A percentile compares a stretch with the other conserved stretches of the same genome.
These are phyloP conservation scores for Mormoops blainvillei DNA, from an alignment of 2,113 vertebrate species.

Conservation along the genomic window DNA sequence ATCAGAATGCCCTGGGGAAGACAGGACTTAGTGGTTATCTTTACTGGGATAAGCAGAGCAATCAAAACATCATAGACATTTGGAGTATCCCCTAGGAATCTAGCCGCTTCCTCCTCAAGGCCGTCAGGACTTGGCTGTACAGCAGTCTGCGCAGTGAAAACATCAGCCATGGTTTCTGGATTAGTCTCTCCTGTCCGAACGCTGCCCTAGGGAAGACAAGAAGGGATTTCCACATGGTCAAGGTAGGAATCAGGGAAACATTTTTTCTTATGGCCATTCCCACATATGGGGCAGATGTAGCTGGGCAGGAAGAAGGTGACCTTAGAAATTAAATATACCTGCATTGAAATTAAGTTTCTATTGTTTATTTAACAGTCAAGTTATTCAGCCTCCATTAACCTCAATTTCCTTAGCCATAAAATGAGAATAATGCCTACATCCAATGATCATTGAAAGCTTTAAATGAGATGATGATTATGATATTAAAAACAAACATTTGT, in stretches of 20 bases:
- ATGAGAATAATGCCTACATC: neutral
- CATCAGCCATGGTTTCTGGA: neutral
- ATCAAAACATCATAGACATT: constrained; percentile 13
- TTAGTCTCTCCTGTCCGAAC: neutral
- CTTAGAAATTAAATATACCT: neutral
- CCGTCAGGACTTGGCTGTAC: neutral
- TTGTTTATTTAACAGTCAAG: neutral
- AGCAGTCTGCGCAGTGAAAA: neutral
- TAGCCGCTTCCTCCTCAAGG: neutral
- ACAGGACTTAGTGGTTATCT: neutral
- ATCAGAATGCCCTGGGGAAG: constrained; percentile 10
- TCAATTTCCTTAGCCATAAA: neutral
- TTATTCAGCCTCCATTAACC: neutral
- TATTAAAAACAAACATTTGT: constrained; percentile 5
- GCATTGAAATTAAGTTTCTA: neutral
- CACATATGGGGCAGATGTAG: neutral
- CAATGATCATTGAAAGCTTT: neutral
- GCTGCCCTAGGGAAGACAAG: neutral
- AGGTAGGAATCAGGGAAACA: neutral
- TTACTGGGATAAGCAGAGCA: neutral
- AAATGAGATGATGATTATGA: neutral
- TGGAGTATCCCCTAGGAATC: neutral
- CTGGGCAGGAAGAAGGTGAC: neutral
- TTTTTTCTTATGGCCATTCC: neutral
- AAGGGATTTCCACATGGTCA: neutral